A percentile compares a stretch with the other conserved stretches of the same genome.
These are phyloP conservation scores for Austrofundulus limnaeus DNA, from an alignment of 2,113 vertebrate genomes.

Conservation along the genomic window DNA sequence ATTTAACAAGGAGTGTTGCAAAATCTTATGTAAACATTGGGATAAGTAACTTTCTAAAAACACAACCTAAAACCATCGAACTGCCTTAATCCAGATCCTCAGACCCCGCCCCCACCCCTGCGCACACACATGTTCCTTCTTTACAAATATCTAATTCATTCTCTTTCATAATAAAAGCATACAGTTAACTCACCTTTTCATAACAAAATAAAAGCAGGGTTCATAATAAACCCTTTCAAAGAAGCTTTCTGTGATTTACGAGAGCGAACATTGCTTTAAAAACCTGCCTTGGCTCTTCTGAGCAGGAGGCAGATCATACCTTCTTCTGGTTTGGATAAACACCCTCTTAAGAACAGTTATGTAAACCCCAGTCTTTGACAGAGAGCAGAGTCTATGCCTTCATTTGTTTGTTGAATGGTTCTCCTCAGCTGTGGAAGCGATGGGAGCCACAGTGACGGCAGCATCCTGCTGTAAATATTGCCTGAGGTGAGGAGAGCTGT, in stretches of 20 bases:
- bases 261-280: constrained; percentile 23
- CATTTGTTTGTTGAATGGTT: constrained; percentile 19
- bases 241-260: constrained; percentile 12
- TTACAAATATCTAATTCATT: constrained; percentile 4
- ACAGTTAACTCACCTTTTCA: background rate
- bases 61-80: constrained; percentile 10
- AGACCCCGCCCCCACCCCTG: background rate
- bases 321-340: constrained; percentile 41
- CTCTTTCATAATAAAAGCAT: constrained; percentile 10
- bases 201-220: constrained; percentile 34
- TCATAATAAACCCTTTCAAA: constrained; percentile 42
- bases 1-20: constrained; percentile 2
- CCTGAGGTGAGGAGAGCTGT: constrained; percentile 20
- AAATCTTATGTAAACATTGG: constrained; percentile 31
- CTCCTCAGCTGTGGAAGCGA: constrained; percentile 19
- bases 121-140: background rate
- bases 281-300: constrained; percentile 45
- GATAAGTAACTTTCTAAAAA: constrained; percentile 12
- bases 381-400: constrained; percentile 37
- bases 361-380: constrained; percentile 32
- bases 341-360: constrained; percentile 48
- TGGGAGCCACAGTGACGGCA: background rate
- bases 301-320: constrained; percentile 44
- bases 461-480: constrained; percentile 26
- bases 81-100: background rate